A percentile compares a stretch with the other conserved stretches of the same genome.
Evolutionary conservation across 1,140 invertebrate genomes (phyloP).

Genomic region (Trichogramma pretiosum): DNA sequence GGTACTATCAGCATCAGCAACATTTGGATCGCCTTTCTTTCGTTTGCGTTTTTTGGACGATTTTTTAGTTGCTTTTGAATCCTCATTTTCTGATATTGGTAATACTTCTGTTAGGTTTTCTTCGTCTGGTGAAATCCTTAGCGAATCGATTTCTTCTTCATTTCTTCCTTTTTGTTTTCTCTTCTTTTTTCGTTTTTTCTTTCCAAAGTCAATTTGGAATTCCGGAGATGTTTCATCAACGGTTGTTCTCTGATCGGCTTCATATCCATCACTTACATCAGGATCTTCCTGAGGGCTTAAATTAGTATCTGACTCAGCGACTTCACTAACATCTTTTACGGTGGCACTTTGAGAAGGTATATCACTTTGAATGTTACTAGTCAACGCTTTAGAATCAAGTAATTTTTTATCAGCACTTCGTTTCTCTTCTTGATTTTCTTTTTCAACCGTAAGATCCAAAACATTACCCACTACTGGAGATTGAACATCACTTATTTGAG

Average conservation of each 20-base stretch:
- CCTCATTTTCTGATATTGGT: conserved; percentile 23
- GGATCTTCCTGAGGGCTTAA: conserved; percentile 39
- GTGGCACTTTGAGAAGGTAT: conserved; percentile 38
- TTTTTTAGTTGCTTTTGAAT: conserved; percentile 22
- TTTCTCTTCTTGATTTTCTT: conserved; percentile 47
- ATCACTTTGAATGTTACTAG: conserved; percentile 45
- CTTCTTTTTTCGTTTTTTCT: conserved; percentile 48
- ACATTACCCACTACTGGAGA: conserved; percentile 38
- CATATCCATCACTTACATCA: conserved; percentile 45
- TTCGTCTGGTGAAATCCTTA: conserved; percentile 33
- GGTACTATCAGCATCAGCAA: conserved; percentile 26
- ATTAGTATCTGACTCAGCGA: conserved; percentile 40
- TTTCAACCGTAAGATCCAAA: conserved; percentile 35
- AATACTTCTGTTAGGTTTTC: conserved; percentile 30
- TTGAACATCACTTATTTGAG: conserved; percentile 29
- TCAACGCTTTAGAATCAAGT: conserved; percentile 26
- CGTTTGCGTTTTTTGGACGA: conserved; percentile 21
- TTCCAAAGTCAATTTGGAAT: conserved; percentile 28
- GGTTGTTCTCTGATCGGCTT: conserved; percentile 51
- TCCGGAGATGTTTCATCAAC: conserved; percentile 44
- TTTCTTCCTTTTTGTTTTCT: conserved; percentile 46
- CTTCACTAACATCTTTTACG: conserved; percentile 40
- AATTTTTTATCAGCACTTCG: conserved; percentile 32
- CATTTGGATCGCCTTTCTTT: conserved; percentile 27
- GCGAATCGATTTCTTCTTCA: conserved; percentile 29